These are phyloP conservation scores for Oryzaephilus surinamensis DNA, from an alignment of 1,140 invertebrate species.

Conservation along the genomic window DNA sequence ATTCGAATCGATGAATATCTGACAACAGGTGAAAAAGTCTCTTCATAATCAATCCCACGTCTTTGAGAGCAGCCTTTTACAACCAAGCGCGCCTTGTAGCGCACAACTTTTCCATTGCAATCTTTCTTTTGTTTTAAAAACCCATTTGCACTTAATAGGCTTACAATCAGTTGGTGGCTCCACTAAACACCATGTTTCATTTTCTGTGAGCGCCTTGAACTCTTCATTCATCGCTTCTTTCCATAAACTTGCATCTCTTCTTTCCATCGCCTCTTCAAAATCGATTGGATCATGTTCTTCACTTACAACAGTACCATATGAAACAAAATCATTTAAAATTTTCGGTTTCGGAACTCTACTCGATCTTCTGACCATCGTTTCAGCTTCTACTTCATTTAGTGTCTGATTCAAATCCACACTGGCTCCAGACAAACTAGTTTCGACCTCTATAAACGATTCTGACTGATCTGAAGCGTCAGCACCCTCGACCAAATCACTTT, in stretches of 20 bases:
- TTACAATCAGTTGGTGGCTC: neutral
- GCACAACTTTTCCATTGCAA: slow-evolving; percentile 6
- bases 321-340: slow-evolving; percentile 2
- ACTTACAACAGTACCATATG: too few relatives aligned
- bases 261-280: too few relatives aligned
- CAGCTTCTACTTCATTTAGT: neutral
- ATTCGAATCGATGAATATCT: slow-evolving; percentile 31
- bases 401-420: neutral
- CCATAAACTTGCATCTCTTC: too few relatives aligned
- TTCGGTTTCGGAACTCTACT: slow-evolving; percentile 3
- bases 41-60: slow-evolving; percentile 31
- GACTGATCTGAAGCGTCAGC: too few relatives aligned
- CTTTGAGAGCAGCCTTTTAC: slow-evolving; percentile 34
- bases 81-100: slow-evolving; percentile 30
- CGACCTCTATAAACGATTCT: too few relatives aligned
- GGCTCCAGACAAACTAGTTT: neutral
- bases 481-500: too few relatives aligned
- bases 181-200: neutral
- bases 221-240: too few relatives aligned
- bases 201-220: too few relatives aligned
- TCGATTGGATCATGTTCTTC: too few relatives aligned
- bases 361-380: neutral
- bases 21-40: slow-evolving; percentile 33
- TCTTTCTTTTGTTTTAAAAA: neutral
- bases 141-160: neutral